Evolutionary conservation across 2,797 vertebrate genomes (phyloP).

Genomic region (Arctocebus calabarensis): DNA sequence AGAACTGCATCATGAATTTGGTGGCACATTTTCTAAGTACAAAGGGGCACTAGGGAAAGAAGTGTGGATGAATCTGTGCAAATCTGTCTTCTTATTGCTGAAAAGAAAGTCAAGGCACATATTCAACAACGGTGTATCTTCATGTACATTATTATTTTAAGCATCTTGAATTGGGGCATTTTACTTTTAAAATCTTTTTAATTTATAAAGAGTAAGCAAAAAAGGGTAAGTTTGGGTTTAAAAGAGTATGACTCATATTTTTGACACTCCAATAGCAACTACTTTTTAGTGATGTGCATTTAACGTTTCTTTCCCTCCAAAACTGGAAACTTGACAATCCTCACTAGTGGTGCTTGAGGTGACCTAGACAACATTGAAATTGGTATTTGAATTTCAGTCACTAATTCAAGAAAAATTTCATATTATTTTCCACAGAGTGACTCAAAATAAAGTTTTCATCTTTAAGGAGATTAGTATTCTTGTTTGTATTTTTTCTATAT

Average conservation of each 20-base stretch:
- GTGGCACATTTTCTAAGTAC: background rate
- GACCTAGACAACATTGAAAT: constrained; percentile 42
- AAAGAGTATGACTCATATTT: constrained; percentile 32
- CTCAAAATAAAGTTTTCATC: constrained; percentile 86
- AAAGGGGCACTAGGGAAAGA: background rate
- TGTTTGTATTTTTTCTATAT: constrained; percentile 66
- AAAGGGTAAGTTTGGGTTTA: too few relatives aligned
- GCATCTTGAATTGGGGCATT: background rate
- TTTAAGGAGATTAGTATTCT: constrained; percentile 77
- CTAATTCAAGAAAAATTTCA: constrained; percentile 41
- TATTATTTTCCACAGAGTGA: background rate
- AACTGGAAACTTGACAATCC: constrained; percentile 23
- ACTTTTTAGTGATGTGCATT: constrained; percentile 52
- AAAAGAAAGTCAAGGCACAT: background rate
- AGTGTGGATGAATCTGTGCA: background rate
- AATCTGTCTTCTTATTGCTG: background rate
- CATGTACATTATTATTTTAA: background rate
- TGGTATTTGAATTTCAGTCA: background rate
- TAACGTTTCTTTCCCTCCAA: background rate
- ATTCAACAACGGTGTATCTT: background rate
- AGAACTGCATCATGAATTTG: background rate
- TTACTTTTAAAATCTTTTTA: constrained; percentile 41
- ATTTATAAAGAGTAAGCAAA: constrained; percentile 57
- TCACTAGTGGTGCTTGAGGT: background rate
- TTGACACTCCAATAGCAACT: background rate